Evolutionary conservation across 2,113 vertebrate species (phyloP).

Genomic region (Xiphophorus maculatus): DNA sequence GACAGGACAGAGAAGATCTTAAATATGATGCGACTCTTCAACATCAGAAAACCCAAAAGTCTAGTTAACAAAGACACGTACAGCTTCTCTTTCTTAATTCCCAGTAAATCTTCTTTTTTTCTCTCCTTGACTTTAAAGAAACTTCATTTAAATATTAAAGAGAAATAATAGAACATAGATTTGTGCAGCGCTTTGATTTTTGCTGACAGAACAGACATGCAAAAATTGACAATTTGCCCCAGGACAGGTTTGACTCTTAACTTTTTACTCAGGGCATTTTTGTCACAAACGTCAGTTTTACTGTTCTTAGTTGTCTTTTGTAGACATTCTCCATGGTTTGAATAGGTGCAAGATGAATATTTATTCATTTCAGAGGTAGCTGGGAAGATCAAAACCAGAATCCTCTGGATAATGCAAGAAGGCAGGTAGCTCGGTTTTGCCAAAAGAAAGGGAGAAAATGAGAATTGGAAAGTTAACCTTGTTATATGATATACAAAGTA

Average conservation of each 20-base stretch:
- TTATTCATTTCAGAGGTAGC: background rate
- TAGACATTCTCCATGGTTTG: background rate
- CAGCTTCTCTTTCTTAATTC: background rate
- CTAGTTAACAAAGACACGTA: constrained; percentile 33
- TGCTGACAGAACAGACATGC: background rate
- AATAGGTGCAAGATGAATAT: background rate
- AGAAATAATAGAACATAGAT: background rate
- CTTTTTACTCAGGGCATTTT: constrained; percentile 19
- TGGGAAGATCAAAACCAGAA: background rate
- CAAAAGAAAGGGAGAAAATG: background rate
- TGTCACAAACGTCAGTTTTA: background rate
- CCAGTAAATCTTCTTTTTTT: background rate
- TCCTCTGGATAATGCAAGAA: background rate
- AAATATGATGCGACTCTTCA: constrained; percentile 39
- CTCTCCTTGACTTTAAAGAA: background rate
- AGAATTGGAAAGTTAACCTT: background rate
- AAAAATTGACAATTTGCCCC: constrained; percentile 28
- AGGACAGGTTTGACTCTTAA: constrained; percentile 30
- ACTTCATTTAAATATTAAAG: background rate
- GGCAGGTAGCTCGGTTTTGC: background rate
- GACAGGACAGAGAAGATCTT: constrained; percentile 45
- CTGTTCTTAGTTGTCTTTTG: background rate
- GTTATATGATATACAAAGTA: background rate
- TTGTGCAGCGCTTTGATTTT: constrained; percentile 11
- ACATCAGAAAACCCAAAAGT: constrained; percentile 34